These are phyloP conservation scores for Dendropsophus ebraccatus DNA, from an alignment of 2,113 vertebrate genomes.

Conservation along the genomic window DNA sequence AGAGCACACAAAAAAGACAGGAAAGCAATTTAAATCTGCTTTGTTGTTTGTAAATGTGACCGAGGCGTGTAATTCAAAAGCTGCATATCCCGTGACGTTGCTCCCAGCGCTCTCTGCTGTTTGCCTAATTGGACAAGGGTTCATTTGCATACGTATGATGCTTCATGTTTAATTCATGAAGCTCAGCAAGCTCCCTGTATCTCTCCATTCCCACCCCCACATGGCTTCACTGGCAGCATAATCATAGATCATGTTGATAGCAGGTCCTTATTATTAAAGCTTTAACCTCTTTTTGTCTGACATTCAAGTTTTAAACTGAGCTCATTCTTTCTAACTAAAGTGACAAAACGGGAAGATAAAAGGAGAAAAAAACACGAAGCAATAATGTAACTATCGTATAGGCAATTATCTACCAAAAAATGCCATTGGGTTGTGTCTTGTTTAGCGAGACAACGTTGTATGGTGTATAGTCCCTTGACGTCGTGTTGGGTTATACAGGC, in stretches of 20 bases:
- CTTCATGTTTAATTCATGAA: conserved; percentile 55
- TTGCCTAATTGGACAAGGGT: conserved; percentile 56
- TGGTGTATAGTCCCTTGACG: neutral
- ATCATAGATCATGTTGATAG: conserved; percentile 43
- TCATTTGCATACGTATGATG: conserved; percentile 55
- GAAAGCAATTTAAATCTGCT: conserved; percentile 58
- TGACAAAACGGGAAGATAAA: conserved; percentile 22
- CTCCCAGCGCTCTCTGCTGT: conserved; percentile 54
- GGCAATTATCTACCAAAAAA: neutral
- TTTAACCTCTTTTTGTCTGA: conserved; percentile 50
- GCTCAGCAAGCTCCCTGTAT: conserved; percentile 45
- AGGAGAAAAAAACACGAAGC: neutral
- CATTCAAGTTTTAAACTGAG: conserved; percentile 29
- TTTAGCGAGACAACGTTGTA: neutral
- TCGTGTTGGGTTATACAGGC: neutral
- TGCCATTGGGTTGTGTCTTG: neutral
- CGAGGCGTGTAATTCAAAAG: conserved; percentile 54
- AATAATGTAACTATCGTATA: neutral
- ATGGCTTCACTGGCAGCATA: conserved; percentile 48
- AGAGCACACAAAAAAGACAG: conserved; percentile 48
- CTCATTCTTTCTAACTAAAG: neutral
- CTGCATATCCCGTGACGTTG: conserved; percentile 53
- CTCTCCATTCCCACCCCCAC: conserved; percentile 47
- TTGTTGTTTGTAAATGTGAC: conserved; percentile 55
- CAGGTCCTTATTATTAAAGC: conserved; percentile 51